Evolutionary conservation across 2,797 vertebrate genomes (phyloP), one percentile per base, ranked within the genome.

Genomic region (Danio choprae): DNA sequence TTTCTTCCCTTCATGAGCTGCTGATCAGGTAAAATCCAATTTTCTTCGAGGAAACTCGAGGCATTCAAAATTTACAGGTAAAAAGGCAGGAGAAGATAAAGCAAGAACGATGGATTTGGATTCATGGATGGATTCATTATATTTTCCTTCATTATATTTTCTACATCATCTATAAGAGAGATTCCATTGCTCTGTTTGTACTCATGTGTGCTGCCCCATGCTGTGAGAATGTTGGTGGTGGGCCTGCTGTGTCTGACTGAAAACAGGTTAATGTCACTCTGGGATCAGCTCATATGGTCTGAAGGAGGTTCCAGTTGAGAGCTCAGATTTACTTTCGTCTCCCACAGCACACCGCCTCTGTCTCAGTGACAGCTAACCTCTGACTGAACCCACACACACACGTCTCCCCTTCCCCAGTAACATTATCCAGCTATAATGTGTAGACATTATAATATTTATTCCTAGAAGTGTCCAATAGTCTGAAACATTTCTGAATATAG

Each of bases 361-460:
- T 77, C 73, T 83, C 51, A 62, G 68, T 85, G 84, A 81, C 81
- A 79, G 81, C 78, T 83, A 80, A 78, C 81, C 84, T 81, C 46
- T 38, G 50, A 71, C 36, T 85, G 84, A 85, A 78, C 78, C 51
- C 56, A 16, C 40, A 41, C 68, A 79, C 8, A 62, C 78, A 64
- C 69, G 55, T 38, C 43, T 56, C 63, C 50, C 29, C 20, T 74
- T 40, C 44, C 40, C 69, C 59, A 53, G 40, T 63, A 71, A 75
- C 50, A 79, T 60, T 62, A 64, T 71, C 77, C 65, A 71, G 82
- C 41, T 70, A 65, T 64, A 80, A 80, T 64, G 51, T 72, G 12
- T 43, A 83, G 68, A 64, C 48, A 63, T 53, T 36, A 7, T 22
- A 74, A 71, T 60, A 74, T 53, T 38, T 2, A 46, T 51, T 53